These are phyloP conservation scores for Varanus salvator DNA, from an alignment of 2,113 vertebrate species.

Conservation along the genomic window DNA sequence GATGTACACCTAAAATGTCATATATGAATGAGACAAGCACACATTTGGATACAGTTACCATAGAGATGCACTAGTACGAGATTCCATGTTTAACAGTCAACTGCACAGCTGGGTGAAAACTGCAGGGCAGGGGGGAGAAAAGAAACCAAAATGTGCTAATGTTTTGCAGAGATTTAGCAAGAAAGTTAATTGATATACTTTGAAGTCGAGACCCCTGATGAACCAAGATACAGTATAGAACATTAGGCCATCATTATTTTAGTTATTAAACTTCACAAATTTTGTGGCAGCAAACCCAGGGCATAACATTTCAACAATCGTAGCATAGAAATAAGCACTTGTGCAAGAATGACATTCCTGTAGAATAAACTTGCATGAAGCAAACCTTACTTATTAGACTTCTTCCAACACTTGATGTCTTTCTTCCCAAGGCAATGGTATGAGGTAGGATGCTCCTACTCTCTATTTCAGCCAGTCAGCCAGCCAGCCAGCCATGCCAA, in stretches of 20 bases:
- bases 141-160: not conserved
- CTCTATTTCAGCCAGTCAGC: not conserved
- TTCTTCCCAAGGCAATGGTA: not conserved
- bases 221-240: not conserved
- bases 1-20: not conserved
- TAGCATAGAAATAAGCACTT: slow-evolving; percentile 29
- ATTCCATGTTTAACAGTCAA: too few relatives aligned
- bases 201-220: not conserved
- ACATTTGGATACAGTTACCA: not conserved
- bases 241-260: not conserved
- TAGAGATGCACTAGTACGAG: not conserved
- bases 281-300: slow-evolving; percentile 31
- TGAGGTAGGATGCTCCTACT: not conserved
- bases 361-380: slow-evolving; percentile 26
- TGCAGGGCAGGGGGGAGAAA: too few relatives aligned
- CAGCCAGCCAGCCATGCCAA: too few relatives aligned
- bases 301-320: slow-evolving; percentile 41
- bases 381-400: not conserved
- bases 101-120: not conserved
- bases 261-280: not conserved
- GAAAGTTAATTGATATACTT: not conserved
- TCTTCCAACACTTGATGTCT: not conserved
- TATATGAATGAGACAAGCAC: not conserved
- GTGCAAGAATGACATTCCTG: slow-evolving; percentile 49
- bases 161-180: not conserved